These are phyloP conservation scores for Nyctibius grandis DNA, from an alignment of 2,797 vertebrate species.

Conservation along the genomic window DNA sequence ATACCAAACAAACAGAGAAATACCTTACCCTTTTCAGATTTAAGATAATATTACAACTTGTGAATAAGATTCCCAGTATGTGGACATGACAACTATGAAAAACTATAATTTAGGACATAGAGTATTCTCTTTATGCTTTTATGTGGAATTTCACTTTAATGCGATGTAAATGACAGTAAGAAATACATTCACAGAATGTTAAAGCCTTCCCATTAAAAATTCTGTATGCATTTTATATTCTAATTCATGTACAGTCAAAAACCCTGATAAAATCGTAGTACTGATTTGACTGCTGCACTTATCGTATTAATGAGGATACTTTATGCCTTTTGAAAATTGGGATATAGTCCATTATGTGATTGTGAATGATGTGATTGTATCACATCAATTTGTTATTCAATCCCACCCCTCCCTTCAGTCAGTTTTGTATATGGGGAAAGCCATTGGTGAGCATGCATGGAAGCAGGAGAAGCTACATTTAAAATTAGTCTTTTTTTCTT, in stretches of 20 bases:
- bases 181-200: conserved; percentile 78
- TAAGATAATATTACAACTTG: conserved; percentile 57
- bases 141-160: conserved; percentile 79
- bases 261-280: conserved; percentile 80
- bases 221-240: conserved; percentile 82
- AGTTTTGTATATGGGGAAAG: conserved; percentile 67
- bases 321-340: conserved; percentile 84
- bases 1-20: conserved; percentile 56
- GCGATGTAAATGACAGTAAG: conserved; percentile 78
- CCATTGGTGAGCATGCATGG: neutral
- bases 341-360: conserved; percentile 81
- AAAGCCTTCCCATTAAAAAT: conserved; percentile 80
- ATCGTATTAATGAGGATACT: conserved; percentile 84
- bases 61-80: conserved; percentile 69
- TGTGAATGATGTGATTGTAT: conserved; percentile 82
- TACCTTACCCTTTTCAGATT: conserved; percentile 43
- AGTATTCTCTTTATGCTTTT: conserved; percentile 75
- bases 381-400: conserved; percentile 79
- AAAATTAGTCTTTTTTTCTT: neutral
- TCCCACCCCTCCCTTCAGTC: conserved; percentile 77
- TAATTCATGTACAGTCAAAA: conserved; percentile 84
- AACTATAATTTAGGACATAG: conserved; percentile 75
- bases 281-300: conserved; percentile 83
- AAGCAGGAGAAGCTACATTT: conserved; percentile 8
- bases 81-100: conserved; percentile 74